Conservation (phyloP, 2,888 invertebrate genomes). For the Diadegma fenestrale region DNA sequence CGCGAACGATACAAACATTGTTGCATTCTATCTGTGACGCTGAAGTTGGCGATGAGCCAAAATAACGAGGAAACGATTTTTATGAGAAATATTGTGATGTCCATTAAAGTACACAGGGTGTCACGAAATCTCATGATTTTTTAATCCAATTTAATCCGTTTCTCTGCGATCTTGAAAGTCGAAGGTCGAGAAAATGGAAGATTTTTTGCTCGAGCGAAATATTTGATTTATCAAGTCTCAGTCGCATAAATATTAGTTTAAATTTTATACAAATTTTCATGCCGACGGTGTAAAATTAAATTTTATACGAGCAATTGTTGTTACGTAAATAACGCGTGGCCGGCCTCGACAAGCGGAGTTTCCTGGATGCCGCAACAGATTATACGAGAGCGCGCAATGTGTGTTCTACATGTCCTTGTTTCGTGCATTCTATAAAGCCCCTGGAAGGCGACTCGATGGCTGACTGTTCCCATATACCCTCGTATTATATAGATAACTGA, state of each 20-base stretch:
- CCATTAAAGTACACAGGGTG: neutral
- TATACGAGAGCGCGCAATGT: conserved; percentile 35
- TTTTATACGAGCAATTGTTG: conserved; percentile 3
- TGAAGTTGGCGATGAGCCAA: conserved; percentile 78
- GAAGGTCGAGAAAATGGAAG: neutral
- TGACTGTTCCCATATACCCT: conserved; percentile 27
- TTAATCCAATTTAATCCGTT: neutral
- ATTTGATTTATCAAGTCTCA: neutral
- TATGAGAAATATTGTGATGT: neutral
- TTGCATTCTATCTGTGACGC: conserved; percentile 78
- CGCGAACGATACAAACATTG: conserved; percentile 66
- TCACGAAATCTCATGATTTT: neutral
- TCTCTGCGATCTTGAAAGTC: neutral
- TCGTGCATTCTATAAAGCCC: conserved; percentile 11
- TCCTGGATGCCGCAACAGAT: conserved; percentile 43
- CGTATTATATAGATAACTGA: conserved; percentile 35
- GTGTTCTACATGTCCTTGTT: conserved; percentile 32
- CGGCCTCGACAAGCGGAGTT: neutral
- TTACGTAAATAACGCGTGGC: conserved; percentile 21
- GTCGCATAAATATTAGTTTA: neutral
- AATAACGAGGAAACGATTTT: conserved; percentile 76
- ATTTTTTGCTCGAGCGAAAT: neutral
- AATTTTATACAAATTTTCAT: neutral
- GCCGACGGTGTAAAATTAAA: neutral
- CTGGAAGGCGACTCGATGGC: conserved; percentile 55